These are phyloP conservation scores for Falco naumanni DNA, from an alignment of 2,797 vertebrate species.

Conservation along the genomic window DNA sequence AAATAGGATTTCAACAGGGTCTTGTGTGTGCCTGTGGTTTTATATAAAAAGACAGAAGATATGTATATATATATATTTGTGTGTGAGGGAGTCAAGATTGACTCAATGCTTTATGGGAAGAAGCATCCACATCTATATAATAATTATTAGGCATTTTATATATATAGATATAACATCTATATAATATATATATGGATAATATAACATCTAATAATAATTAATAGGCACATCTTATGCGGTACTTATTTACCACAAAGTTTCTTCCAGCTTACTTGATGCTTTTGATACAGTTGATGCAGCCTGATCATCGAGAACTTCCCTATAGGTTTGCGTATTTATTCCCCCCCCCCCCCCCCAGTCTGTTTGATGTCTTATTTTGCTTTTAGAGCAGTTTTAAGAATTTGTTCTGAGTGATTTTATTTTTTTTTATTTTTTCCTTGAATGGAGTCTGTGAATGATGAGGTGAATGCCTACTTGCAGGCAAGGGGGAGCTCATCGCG, in stretches of 20 bases:
- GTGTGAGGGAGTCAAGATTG: not conserved
- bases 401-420: not conserved
- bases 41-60: not conserved
- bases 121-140: not conserved
- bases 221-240: no score
- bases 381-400: not conserved
- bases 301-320: no score
- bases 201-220: no score
- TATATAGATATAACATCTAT: no score
- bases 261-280: not conserved
- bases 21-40: not conserved
- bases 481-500: not conserved
- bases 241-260: not conserved
- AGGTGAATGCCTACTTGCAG: not conserved
- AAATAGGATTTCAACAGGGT: not conserved
- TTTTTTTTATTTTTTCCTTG: no score
- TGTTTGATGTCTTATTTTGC: not conserved
- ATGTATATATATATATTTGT: not conserved
- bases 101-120: not conserved
- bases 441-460: not conserved
- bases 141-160: not conserved
- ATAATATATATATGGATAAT: no score
- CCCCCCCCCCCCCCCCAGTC: no score
- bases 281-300: no score
- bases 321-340: no score